Conservation (phyloP, 2,888 invertebrate genomes). For the Scaptomyza flava region DNA sequence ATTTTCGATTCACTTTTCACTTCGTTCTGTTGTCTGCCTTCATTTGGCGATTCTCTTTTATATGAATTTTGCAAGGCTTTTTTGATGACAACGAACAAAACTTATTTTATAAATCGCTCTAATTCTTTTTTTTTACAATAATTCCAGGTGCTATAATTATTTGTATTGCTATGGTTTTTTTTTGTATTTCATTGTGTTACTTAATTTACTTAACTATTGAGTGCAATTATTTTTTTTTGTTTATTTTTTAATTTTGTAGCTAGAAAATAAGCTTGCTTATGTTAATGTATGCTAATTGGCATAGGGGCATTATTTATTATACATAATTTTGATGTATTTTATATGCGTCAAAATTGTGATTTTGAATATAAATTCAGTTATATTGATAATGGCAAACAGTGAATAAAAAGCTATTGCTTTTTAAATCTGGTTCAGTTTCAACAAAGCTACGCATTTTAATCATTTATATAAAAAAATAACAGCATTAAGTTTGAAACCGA, state of each 20-base stretch:
- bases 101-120: not conserved
- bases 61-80: slow-evolving; percentile 20
- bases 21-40: slow-evolving; percentile 25
- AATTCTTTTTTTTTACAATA: not conserved
- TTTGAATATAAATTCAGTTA: too few species aligned
- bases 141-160: not conserved
- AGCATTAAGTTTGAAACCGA: too few species aligned
- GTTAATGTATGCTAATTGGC: not conserved
- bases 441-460: too few species aligned
- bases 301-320: not conserved
- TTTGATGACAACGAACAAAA: not conserved
- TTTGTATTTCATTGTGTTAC: slow-evolving; percentile 17
- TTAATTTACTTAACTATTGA: slow-evolving; percentile 11
- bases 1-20: not conserved
- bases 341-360: too few species aligned
- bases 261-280: not conserved
- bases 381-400: too few species aligned
- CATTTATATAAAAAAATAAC: too few species aligned
- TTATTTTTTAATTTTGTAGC: not conserved
- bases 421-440: too few species aligned
- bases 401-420: too few species aligned
- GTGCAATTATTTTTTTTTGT: slow-evolving; percentile 1
- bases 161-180: not conserved
- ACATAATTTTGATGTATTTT: too few species aligned
- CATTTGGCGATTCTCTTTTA: slow-evolving; percentile 38